These are phyloP conservation scores for Apotomis capreana DNA, from an alignment of 2,888 invertebrate species.

Conservation along the genomic window DNA sequence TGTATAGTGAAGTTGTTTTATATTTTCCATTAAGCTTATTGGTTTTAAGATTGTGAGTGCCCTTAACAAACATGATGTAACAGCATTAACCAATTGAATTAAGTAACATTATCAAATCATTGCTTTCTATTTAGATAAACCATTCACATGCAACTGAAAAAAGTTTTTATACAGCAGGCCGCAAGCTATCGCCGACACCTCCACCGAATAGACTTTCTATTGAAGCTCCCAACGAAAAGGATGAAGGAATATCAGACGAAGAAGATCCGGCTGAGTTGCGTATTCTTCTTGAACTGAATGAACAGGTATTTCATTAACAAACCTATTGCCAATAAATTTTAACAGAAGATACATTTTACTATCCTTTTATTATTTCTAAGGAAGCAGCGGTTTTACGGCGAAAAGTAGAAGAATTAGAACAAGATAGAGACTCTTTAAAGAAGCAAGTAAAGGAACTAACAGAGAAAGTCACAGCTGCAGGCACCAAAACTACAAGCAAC, in stretches of 20 bases:
- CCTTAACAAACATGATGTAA: conserved; percentile 37
- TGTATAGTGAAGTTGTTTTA: conserved; percentile 45
- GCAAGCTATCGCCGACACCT: conserved; percentile 87
- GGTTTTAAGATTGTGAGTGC: conserved; percentile 47
- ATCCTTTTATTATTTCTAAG: conserved; percentile 59
- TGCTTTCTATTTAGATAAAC: conserved; percentile 20
- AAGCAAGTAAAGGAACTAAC: conserved; percentile 90
- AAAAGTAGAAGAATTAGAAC: conserved; percentile 93
- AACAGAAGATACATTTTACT: conserved; percentile 20
- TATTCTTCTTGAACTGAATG: conserved; percentile 93
- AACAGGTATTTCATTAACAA: conserved; percentile 83
- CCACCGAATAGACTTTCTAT: conserved; percentile 85
- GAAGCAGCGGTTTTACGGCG: conserved; percentile 92
- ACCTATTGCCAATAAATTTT: background rate
- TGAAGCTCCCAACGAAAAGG: conserved; percentile 86
- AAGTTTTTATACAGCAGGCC: conserved; percentile 73
- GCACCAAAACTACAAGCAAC: conserved; percentile 60
- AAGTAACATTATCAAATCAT: conserved; percentile 11
- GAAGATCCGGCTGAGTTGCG: conserved; percentile 93
- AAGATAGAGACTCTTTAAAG: conserved; percentile 88
- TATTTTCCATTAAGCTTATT: conserved; percentile 50
- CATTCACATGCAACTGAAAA: background rate
- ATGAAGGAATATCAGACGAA: conserved; percentile 89
- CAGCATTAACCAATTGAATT: conserved; percentile 29
- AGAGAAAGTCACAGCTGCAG: conserved; percentile 85